These are phyloP conservation scores for Cyclophora albipunctata DNA, from an alignment of 2,888 invertebrate genomes.

Conservation along the genomic window DNA sequence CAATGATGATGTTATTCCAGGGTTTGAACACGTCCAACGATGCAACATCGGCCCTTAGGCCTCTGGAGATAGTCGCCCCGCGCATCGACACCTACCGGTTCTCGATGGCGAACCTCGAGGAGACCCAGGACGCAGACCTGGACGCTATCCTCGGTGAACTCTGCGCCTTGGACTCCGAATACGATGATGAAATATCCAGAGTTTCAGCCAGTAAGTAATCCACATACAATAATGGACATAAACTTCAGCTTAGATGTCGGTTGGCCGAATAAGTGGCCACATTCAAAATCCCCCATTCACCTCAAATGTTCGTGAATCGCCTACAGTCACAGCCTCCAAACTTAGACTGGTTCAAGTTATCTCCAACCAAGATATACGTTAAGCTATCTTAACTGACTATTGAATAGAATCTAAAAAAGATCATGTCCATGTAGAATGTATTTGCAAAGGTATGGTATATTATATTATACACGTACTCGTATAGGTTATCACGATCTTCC, in stretches of 20 bases:
- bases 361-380: too few species aligned
- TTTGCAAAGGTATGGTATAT: too few species aligned
- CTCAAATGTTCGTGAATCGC: too few species aligned
- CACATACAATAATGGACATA: background rate
- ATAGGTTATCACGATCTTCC: background rate
- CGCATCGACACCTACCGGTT: constrained; percentile 93
- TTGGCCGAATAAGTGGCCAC: too few species aligned
- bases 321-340: too few species aligned
- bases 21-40: constrained; percentile 77
- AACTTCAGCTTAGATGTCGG: too few species aligned
- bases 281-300: too few species aligned
- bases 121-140: constrained; percentile 96
- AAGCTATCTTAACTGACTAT: too few species aligned
- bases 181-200: constrained; percentile 74
- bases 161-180: constrained; percentile 88
- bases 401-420: too few species aligned
- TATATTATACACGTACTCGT: too few species aligned
- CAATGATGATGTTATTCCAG: constrained; percentile 54
- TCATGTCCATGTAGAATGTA: too few species aligned
- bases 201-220: constrained; percentile 50
- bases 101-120: constrained; percentile 97
- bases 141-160: constrained; percentile 97
- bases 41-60: constrained; percentile 75
- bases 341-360: too few species aligned
- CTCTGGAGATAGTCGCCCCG: constrained; percentile 85